Evolutionary conservation across 2,113 vertebrate genomes (phyloP).

Genomic region (Melanerpes formicivorus): DNA sequence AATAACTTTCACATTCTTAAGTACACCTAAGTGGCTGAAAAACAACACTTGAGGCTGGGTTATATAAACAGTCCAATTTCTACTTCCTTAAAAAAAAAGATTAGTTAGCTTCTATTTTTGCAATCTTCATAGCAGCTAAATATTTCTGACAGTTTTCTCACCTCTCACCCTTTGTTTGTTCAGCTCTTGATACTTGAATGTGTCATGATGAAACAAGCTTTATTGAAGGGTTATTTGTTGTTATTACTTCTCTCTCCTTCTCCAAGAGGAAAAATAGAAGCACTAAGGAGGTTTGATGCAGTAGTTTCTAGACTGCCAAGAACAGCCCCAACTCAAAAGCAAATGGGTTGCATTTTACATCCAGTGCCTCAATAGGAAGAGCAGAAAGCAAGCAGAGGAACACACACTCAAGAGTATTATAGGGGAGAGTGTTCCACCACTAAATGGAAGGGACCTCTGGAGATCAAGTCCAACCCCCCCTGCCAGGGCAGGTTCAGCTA

Average conservation of each 20-base stretch:
- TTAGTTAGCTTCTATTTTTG: not conserved
- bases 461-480: too few species aligned
- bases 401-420: not conserved
- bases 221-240: not conserved
- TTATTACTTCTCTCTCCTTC: not conserved
- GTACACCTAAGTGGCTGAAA: not conserved
- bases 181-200: not conserved
- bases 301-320: not conserved
- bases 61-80: not conserved
- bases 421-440: not conserved
- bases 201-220: not conserved
- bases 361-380: not conserved
- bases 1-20: constrained; percentile 5
- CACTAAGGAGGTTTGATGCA: not conserved
- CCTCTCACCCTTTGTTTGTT: not conserved
- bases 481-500: too few species aligned
- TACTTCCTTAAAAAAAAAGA: not conserved
- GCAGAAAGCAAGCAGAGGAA: not conserved
- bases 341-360: not conserved
- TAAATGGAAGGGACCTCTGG: too few species aligned
- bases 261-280: not conserved
- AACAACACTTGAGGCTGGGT: not conserved
- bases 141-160: not conserved
- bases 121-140: not conserved
- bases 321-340: not conserved